phyloP scores from a whole-genome alignment of 2,888 invertebrate genomes.

The Lepetodrilus schrolli region DNA sequence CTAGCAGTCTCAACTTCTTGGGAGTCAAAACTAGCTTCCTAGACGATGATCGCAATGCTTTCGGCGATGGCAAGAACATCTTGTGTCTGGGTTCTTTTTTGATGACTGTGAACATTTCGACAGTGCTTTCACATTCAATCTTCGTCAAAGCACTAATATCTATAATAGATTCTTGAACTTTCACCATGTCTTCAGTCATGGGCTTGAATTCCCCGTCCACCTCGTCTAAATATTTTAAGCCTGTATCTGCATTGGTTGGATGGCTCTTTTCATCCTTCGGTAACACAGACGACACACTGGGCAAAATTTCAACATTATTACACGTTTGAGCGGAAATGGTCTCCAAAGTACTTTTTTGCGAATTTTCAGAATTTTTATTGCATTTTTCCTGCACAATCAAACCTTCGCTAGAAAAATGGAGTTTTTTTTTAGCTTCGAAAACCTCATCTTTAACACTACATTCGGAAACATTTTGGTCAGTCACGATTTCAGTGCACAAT shows the following conservation, averaged over 20 bases:
- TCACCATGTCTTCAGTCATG: not conserved
- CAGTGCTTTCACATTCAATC: not conserved
- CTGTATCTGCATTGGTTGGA: not conserved
- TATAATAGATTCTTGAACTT: not conserved
- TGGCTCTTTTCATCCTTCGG: not conserved
- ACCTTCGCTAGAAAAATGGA: not conserved
- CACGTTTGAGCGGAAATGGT: not conserved
- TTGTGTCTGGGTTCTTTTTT: not conserved
- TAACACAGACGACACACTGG: no score
- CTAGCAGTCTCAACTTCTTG: constrained; percentile 9
- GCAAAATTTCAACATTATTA: not conserved
- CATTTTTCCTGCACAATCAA: constrained; percentile 23
- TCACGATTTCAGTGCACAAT: not conserved
- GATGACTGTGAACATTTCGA: not conserved
- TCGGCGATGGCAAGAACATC: not conserved
- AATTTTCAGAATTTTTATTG: not conserved
- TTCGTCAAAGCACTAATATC: not conserved
- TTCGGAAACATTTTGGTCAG: not conserved
- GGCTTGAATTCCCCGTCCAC: constrained; percentile 9
- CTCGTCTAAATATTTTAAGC: not conserved
- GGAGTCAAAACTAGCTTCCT: not conserved
- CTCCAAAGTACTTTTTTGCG: constrained; percentile 4
- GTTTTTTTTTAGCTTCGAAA: constrained; percentile 6
- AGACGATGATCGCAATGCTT: not conserved
- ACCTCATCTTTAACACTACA: not conserved